Base-by-base conservation (phyloP, 1,140 invertebrate species). In the Diorhabda sublineata region DNA sequence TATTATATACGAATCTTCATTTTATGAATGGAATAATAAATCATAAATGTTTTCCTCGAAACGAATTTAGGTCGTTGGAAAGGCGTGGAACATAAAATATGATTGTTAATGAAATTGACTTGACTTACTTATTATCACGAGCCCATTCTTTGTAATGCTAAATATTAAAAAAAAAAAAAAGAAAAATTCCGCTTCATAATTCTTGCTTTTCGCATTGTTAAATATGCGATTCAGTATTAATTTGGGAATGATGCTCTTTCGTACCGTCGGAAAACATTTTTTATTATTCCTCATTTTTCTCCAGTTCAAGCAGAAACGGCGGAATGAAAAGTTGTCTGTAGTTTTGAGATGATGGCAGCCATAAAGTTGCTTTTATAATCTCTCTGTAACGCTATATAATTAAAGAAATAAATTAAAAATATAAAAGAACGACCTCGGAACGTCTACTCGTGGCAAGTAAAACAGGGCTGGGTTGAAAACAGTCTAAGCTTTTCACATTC, bases 351-450 rank as follows among this genome's bases (percentile, higher is more conserved):
- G 47, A 52, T 52, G 47, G 47, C 47, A 52, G 47, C n/a, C 47
- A 52, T 52, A 52, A 52, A 52, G 47, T 52, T 52, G 47, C 47
- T 52, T 52, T 52, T 52, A 52, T 52, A 52, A 52, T 52, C 47
- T 52, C 47, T n/a, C 6, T 8, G 47, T 52, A 52, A 52, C n/a
- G 47, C 47, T 52, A 52, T 52, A 52, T 52, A 52, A 52, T 52
- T 52, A 52, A 52, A 52, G n/a, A 52, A 52, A 52, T 52, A 52
- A 52, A 52, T 52, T 52, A 52, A 52, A 52, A 52, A 52, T 52
- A n/a, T 8, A n/a, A 52, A 52, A 52, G 47, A 52, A 52, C n/a
- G 47, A 52, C 47, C 47, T n/a, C 47, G 47, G 47, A 52, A 52
- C 47, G 47, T 52, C 47, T 8, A 52, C 47, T 52, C n/a, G 47